A percentile compares a stretch with the other conserved stretches of the same genome.
These are phyloP conservation scores for Drosophila kepulauana DNA, from an alignment of 1,140 invertebrate genomes.

Conservation along the genomic window DNA sequence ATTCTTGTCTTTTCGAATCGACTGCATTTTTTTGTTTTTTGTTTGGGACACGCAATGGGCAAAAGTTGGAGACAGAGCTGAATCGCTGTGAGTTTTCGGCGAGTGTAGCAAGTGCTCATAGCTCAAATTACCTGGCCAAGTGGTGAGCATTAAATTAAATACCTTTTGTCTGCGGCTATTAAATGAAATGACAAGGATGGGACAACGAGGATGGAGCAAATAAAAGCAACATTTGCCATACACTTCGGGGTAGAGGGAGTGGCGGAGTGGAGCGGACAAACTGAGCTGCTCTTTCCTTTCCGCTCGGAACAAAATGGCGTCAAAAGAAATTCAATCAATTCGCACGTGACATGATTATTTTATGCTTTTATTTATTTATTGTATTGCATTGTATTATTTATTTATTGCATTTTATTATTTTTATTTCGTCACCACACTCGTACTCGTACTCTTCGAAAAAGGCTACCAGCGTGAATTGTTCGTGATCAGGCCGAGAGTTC, in stretches of 20 bases:
- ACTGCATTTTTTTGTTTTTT: slow-evolving; percentile 14
- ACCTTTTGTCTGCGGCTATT: slow-evolving; percentile 78
- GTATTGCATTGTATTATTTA: slow-evolving; percentile 72
- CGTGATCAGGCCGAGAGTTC: slow-evolving; percentile 28
- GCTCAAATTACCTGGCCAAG: slow-evolving; percentile 77
- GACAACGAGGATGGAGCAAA: slow-evolving; percentile 10
- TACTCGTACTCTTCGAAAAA: slow-evolving; percentile 14
- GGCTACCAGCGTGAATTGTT: slow-evolving; percentile 2
- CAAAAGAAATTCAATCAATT: slow-evolving; percentile 78
- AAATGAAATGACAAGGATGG: slow-evolving; percentile 51
- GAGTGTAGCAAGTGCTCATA: slow-evolving; percentile 53
- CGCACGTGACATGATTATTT: slow-evolving; percentile 81
- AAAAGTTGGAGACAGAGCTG: not conserved
- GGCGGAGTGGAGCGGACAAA: slow-evolving; percentile 27
- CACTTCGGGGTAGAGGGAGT: not conserved
- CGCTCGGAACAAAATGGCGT: slow-evolving; percentile 60
- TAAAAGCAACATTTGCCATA: slow-evolving; percentile 9
- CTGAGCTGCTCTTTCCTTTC: slow-evolving; percentile 18
- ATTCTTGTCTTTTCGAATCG: slow-evolving; percentile 66
- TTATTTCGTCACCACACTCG: slow-evolving; percentile 22
- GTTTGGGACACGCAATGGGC: not conserved
- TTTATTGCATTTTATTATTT: slow-evolving; percentile 73
- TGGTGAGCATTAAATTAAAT: slow-evolving; percentile 78
- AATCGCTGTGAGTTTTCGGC: slow-evolving; percentile 26
- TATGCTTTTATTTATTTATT: slow-evolving; percentile 77